Percentiles rank a stretch among this genome's conserved stretches.
phyloP scores from a whole-genome alignment of 2,797 vertebrate species.

The Pipistrellus pygmaeus region DNA sequence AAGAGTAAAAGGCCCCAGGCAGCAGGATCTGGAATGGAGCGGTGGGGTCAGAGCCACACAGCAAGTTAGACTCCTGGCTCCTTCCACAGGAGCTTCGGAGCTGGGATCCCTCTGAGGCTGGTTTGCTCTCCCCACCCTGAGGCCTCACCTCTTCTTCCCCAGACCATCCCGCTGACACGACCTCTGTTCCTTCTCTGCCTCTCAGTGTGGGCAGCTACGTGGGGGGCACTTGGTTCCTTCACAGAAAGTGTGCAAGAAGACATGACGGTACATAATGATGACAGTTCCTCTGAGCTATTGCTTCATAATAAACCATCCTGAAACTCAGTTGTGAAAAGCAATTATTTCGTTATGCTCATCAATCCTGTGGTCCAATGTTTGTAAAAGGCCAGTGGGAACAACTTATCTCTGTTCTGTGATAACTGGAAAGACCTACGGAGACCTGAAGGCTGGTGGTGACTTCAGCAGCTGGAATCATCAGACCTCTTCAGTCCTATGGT shows the following conservation, averaged over 20 bases:
- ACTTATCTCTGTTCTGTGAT: not conserved
- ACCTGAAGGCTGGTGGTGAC: not conserved
- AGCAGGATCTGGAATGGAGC: not conserved
- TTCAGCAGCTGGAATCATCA: not conserved
- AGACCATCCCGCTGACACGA: not conserved
- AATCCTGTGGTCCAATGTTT: not conserved
- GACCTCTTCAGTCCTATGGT: not conserved
- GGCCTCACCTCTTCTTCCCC: not conserved
- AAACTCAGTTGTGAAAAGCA: conserved; percentile 16
- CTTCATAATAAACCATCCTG: not conserved
- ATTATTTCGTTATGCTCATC: not conserved
- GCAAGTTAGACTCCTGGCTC: not conserved
- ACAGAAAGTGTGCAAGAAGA: not conserved
- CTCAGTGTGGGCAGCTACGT: not conserved
- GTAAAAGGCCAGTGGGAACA: not conserved
- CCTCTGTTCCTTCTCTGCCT: not conserved
- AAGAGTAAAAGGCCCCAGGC: not conserved
- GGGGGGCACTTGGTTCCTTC: not conserved
- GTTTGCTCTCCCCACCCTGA: not conserved
- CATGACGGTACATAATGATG: not conserved
- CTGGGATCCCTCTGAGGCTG: too few species aligned
- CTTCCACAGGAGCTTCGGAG: not conserved
- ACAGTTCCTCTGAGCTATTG: not conserved
- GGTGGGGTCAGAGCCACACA: not conserved
- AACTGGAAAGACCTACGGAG: not conserved